Evolutionary conservation across 2,888 invertebrate species (phyloP).

Genomic region (Athrips mouffetella): DNA sequence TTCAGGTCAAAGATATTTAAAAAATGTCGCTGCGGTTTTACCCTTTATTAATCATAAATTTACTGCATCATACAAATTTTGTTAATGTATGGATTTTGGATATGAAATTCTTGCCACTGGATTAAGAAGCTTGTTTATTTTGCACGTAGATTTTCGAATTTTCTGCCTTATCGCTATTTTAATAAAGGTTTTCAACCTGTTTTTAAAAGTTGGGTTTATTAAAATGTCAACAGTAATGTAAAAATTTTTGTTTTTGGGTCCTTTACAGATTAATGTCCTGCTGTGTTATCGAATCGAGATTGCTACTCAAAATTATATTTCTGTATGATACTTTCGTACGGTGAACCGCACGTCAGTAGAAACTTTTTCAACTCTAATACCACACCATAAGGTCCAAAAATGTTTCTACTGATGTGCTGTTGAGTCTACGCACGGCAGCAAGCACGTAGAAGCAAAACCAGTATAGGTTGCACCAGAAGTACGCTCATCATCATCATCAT

Average conservation of each 20-base stretch:
- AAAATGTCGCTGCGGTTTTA: conserved; percentile 46
- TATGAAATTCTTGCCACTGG: conserved; percentile 39
- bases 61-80: conserved; percentile 53
- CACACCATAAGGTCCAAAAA: too few species aligned
- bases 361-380: too few species aligned
- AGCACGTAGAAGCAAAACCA: too few species aligned
- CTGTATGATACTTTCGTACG: too few species aligned
- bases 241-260: conserved; percentile 43
- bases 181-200: conserved; percentile 20
- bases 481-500: too few species aligned
- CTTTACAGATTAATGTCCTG: conserved; percentile 54
- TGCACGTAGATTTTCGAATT: neutral
- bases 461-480: too few species aligned
- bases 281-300: conserved; percentile 29
- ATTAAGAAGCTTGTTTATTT: conserved; percentile 24
- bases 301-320: conserved; percentile 10
- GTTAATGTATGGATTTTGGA: conserved; percentile 44
- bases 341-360: too few species aligned
- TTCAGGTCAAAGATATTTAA: conserved; percentile 28
- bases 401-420: too few species aligned
- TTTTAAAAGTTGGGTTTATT: conserved; percentile 7
- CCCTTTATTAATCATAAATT: conserved; percentile 53
- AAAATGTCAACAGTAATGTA: conserved; percentile 31
- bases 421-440: too few species aligned
- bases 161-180: conserved; percentile 1